phyloP scores from a whole-genome alignment of 1,140 invertebrate species.

The Cydia amplana region DNA sequence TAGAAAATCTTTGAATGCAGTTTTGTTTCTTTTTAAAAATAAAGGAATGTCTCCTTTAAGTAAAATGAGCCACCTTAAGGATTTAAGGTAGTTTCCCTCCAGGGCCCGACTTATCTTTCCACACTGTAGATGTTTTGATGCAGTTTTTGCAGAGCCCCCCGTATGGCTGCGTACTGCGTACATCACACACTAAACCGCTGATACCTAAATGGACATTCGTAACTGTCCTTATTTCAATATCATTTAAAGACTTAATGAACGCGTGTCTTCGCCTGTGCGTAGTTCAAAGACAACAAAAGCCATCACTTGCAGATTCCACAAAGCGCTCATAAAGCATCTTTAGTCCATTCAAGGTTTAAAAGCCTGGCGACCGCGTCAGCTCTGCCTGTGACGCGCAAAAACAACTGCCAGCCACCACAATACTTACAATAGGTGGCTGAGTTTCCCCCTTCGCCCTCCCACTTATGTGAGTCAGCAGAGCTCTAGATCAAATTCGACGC shows the following conservation, averaged over 20 bases:
- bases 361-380: slow-evolving; percentile 54
- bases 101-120: too few species aligned
- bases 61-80: too few species aligned
- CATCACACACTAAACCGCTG: too few species aligned
- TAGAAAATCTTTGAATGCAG: too few species aligned
- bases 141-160: too few species aligned
- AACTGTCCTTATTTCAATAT: neutral
- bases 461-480: slow-evolving; percentile 71
- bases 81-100: too few species aligned
- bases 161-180: too few species aligned
- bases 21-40: too few species aligned
- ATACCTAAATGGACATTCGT: too few species aligned
- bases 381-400: slow-evolving; percentile 68
- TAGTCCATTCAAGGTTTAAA: slow-evolving; percentile 46
- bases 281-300: slow-evolving; percentile 36
- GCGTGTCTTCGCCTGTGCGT: neutral
- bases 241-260: too few species aligned
- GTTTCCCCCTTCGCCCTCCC: slow-evolving; percentile 47
- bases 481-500: slow-evolving; percentile 72
- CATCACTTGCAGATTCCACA: slow-evolving; percentile 40
- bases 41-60: too few species aligned
- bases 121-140: too few species aligned
- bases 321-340: slow-evolving; percentile 47
- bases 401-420: slow-evolving; percentile 67
- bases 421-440: slow-evolving; percentile 70